Evolutionary conservation across 2,888 invertebrate species (phyloP).

Genomic region (Melitaea athalia): DNA sequence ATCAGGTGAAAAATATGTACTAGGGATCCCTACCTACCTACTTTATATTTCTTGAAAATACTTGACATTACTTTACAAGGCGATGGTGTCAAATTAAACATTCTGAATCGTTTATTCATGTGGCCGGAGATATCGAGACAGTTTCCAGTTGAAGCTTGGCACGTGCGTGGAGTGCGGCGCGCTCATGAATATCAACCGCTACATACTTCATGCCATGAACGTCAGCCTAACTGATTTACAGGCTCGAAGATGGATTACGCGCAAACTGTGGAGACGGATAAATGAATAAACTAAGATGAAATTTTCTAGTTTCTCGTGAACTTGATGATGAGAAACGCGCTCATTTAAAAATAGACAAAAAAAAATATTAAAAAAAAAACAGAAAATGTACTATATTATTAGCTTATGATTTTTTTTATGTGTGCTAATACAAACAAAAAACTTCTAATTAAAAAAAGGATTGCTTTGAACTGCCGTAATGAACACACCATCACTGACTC

Average conservation of each 20-base stretch:
- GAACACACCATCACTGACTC: too few species aligned
- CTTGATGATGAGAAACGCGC: background rate
- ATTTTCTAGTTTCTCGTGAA: background rate
- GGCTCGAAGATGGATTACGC: constrained; percentile 43
- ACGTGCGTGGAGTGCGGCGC: constrained; percentile 51
- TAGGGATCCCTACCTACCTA: too few species aligned
- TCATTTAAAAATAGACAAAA: too few species aligned
- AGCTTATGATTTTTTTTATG: too few species aligned
- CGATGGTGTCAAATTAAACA: constrained; percentile 8
- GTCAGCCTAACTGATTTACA: constrained; percentile 31
- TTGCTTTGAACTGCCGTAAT: too few species aligned
- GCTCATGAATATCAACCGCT: constrained; percentile 57
- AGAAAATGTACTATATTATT: too few species aligned
- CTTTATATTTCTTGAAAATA: too few species aligned
- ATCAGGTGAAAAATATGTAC: too few species aligned
- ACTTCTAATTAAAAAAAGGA: too few species aligned
- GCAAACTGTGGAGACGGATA: constrained; percentile 32
- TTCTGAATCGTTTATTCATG: constrained; percentile 36
- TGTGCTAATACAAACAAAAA: too few species aligned
- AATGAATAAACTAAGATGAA: constrained; percentile 5
- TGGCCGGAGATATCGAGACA: constrained; percentile 40
- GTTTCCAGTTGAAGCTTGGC: constrained; percentile 43
- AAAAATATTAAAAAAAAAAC: too few species aligned
- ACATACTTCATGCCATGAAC: constrained; percentile 44
- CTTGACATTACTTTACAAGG: background rate